These are phyloP conservation scores for Oncopodura yosiiana DNA, from an alignment of 1,140 invertebrate species.

Conservation along the genomic window DNA sequence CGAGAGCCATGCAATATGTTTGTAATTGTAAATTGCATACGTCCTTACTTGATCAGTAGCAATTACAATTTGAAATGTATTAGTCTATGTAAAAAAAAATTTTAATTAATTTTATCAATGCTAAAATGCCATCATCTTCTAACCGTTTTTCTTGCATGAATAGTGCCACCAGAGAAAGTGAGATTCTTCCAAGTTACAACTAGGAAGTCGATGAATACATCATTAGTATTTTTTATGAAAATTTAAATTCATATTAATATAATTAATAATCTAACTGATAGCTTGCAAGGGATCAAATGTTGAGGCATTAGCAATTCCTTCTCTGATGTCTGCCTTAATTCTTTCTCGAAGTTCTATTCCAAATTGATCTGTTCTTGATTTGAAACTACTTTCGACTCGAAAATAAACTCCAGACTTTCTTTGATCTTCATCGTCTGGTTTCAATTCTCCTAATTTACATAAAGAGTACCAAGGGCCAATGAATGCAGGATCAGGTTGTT, in stretches of 20 bases:
- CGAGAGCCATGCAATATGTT: slow-evolving; percentile 74
- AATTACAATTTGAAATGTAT: slow-evolving; percentile 86
- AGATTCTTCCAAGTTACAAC: slow-evolving; percentile 84
- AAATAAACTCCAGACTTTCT: slow-evolving; percentile 52
- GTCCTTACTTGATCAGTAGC: slow-evolving; percentile 86
- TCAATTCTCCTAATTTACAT: slow-evolving; percentile 55
- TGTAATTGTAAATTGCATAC: slow-evolving; percentile 88
- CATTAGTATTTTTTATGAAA: no score
- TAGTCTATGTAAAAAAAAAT: slow-evolving; percentile 62
- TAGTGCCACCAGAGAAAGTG: slow-evolving; percentile 76
- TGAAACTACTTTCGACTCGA: slow-evolving; percentile 59
- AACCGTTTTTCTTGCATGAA: slow-evolving; percentile 63
- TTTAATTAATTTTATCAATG: no score
- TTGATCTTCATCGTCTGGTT: slow-evolving; percentile 43
- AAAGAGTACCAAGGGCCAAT: slow-evolving; percentile 86
- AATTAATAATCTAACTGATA: no score
- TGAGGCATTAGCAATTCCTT: slow-evolving; percentile 78
- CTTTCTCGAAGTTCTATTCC: slow-evolving; percentile 76
- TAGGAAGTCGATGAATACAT: slow-evolving; percentile 75
- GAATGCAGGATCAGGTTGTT: slow-evolving; percentile 74
- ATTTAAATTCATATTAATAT: no score
- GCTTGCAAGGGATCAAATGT: slow-evolving; percentile 49
- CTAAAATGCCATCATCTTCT: slow-evolving; percentile 30
- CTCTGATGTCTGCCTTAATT: slow-evolving; percentile 72
- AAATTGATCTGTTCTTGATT: slow-evolving; percentile 63